phyloP scores from a whole-genome alignment of 2,797 vertebrate genomes.

The Hozukius guyotensis region DNA sequence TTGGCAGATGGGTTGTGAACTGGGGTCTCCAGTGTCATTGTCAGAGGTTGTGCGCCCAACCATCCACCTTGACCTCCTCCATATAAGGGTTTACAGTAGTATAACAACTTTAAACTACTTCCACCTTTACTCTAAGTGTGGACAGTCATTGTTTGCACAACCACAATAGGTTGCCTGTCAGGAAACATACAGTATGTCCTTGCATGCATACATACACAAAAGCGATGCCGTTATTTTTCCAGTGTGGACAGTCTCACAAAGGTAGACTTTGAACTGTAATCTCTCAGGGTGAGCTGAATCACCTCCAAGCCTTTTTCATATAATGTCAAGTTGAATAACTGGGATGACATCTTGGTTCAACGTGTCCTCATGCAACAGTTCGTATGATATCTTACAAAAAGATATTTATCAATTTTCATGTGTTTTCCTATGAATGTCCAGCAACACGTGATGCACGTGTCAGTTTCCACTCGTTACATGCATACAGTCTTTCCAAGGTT shows the following conservation, averaged over 20 bases:
- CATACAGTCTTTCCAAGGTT: too few species aligned
- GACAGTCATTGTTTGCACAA: background rate
- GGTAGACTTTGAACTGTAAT: background rate
- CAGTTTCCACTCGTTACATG: too few species aligned
- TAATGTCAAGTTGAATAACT: background rate
- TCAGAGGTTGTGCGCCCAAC: background rate
- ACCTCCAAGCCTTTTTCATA: background rate
- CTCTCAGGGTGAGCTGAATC: background rate
- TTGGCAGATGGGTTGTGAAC: background rate
- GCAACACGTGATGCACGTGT: too few species aligned
- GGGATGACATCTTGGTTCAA: slow-evolving; percentile 9
- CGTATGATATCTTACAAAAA: too few species aligned
- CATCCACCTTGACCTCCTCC: background rate
- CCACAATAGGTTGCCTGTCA: background rate
- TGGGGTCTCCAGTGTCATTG: background rate
- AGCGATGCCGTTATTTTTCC: background rate
- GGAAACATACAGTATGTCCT: background rate
- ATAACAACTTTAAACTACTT: background rate
- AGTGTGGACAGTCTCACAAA: background rate
- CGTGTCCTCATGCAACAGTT: too few species aligned
- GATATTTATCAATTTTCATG: too few species aligned
- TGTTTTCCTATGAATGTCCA: too few species aligned
- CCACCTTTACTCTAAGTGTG: background rate
- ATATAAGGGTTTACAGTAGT: background rate
- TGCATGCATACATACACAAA: background rate